Base-by-base conservation (phyloP, 2,888 invertebrate genomes). In the Formica aserva region DNA sequence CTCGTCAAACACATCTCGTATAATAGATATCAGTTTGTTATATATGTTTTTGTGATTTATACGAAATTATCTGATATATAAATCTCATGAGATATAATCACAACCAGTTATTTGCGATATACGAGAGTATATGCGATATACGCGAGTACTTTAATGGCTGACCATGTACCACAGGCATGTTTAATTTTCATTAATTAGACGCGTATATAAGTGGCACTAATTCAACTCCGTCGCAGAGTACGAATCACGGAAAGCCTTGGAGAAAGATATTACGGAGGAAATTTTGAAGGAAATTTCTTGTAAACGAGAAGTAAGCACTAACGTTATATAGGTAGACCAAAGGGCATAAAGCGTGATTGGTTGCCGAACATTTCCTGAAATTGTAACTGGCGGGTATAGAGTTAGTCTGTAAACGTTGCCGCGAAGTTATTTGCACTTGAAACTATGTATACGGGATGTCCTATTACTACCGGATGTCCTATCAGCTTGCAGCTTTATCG, bases 181-280 rank as follows among this genome's bases (percentile, higher is more conserved):
- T 87, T 82, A 84, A 82, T 86, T 87, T 82, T 82, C 86, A 80
- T 84, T 84, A 87, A 71, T 63, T 32, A 76, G 74, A 66, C 63
- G 74, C 60, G 55, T 63, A 32, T 66, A 45, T 48, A 41, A 75
- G 52, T 41, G 63, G 57, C 77, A 88, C 81, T 83, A 86, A 88
- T 88, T 86, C 74, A 65, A 71, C 82, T 82, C 22, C 65, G 52
- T 55, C 38, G 45, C 62, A 32, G n/a, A 48, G 71, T 77, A 86
- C 35, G 35, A 35, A 35, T 41, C 80, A 22, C 38, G 35, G 26
- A 6, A 74, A n/a, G 57, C 77, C 32, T 38, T 57, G 60, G 83
- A 69, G 81, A 71, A 35, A 60, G 72, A 13, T 60, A 32, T 38
- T 67, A 45, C 48, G 22, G 35, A 60, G 60, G 78, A 80, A 26